Base-by-base conservation (phyloP, 2,888 invertebrate species). In the Pristionchus arcanus region DNA sequence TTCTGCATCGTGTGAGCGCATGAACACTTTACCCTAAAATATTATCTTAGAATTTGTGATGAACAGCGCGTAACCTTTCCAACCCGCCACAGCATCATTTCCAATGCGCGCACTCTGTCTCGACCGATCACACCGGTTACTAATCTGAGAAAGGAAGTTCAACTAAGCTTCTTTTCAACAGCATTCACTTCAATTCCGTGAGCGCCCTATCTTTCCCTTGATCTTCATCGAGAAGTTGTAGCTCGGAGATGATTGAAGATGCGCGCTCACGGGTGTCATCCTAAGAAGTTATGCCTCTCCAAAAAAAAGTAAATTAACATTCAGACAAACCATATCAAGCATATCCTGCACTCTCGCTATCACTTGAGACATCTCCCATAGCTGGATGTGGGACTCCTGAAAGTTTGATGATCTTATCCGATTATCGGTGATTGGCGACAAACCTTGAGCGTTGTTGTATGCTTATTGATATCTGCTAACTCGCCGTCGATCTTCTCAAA, bases 51-150 rank as follows among this genome's bases (percentile, higher is more conserved):
- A 55, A 34, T 34, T 0, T 7, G 13, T 68, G 31, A 98, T 84
- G 3, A 42, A n/a, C 96, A 98, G 42, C 42, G 3, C 3, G 42
- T 98, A 92, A 98, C 98, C 91, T 98, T 97, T 95, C 98, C 98
- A 81, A 98, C 98, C 93, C 98, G 97, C 98, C 99, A 99, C 93
- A 99, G 96, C 97, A 99, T 98, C 55, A 98, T 97, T 96, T 98
- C 98, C 96, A 99, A 99, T 19, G 98, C 97, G 63, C 98, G 97
- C 92, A 98, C 97, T 91, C 98, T 97, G 96, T 98, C 98, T 88
- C 98, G 97, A 88, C 97, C 96, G 94, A 99, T 98, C 3, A 81
- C 83, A 15, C 89, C 89, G 19, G 89, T 59, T 28, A 89, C 74
- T 9, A 77, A 37, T 42, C 89, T 89, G 77, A 25, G 5, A 37